These are phyloP conservation scores for Pachydiplax longipennis DNA, from an alignment of 2,888 invertebrate genomes.

Conservation along the genomic window DNA sequence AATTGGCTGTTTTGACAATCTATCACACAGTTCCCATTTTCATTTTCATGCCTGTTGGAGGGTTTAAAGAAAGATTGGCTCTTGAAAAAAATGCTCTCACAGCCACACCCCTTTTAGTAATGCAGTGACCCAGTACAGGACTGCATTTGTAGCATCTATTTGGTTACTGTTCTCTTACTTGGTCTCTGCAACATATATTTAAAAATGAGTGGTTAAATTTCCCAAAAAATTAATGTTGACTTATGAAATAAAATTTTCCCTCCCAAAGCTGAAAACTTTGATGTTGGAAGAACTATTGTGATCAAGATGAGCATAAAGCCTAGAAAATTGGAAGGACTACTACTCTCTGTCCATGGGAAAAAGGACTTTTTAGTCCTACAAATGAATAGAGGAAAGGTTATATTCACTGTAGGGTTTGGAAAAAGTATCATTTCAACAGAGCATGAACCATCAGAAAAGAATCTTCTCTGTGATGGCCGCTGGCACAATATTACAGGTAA, in stretches of 20 bases:
- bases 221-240: background rate
- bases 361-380: constrained; percentile 87
- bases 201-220: too few relatives aligned
- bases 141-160: too few relatives aligned
- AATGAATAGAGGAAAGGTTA: constrained; percentile 83
- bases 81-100: too few relatives aligned
- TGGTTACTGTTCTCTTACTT: too few relatives aligned
- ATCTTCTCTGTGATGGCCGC: constrained; percentile 87
- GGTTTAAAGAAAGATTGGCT: too few relatives aligned
- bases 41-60: too few relatives aligned
- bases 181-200: too few relatives aligned
- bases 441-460: constrained; percentile 69
- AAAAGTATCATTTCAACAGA: constrained; percentile 81
- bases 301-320: constrained; percentile 88
- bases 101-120: too few relatives aligned
- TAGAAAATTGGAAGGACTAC: constrained; percentile 80
- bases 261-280: constrained; percentile 73
- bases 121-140: too few relatives aligned
- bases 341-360: constrained; percentile 85
- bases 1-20: too few relatives aligned
- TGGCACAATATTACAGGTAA: constrained; percentile 90
- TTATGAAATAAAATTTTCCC: background rate
- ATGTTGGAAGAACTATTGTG: constrained; percentile 78
- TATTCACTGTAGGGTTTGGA: constrained; percentile 83
- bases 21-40: too few relatives aligned